These are phyloP conservation scores for Staurois parvus DNA, from an alignment of 2,797 vertebrate species.

Conservation along the genomic window DNA sequence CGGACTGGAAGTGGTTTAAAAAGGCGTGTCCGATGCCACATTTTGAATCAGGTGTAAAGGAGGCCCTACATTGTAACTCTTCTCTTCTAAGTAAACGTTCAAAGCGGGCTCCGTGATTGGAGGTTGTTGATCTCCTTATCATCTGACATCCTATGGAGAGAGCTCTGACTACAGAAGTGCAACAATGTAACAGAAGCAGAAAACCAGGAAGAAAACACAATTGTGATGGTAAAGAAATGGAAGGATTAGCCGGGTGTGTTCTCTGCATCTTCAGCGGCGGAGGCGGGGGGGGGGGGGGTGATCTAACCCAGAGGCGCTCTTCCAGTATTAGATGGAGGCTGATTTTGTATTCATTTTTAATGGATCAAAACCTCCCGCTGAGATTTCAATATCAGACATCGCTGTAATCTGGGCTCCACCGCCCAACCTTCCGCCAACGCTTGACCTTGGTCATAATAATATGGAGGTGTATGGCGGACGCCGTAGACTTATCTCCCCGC, in stretches of 20 bases:
- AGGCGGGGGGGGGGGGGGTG: too few relatives aligned
- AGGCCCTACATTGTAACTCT: too few relatives aligned
- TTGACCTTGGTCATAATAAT: constrained; percentile 77
- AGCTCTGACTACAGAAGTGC: too few relatives aligned
- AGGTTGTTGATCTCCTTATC: too few relatives aligned
- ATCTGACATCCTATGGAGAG: too few relatives aligned
- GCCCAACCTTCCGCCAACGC: constrained; percentile 73
- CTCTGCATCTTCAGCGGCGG: not conserved
- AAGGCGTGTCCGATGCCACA: too few relatives aligned
- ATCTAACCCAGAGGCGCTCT: not conserved
- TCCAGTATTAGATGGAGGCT: constrained; percentile 70
- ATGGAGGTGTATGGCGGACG: constrained; percentile 69
- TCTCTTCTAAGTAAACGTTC: too few relatives aligned
- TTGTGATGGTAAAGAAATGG: not conserved
- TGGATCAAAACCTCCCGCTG: constrained; percentile 77
- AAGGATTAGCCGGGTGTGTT: not conserved
- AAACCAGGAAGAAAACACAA: not conserved
- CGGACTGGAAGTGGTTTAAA: too few relatives aligned
- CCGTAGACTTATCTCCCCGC: constrained; percentile 62
- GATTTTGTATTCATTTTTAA: constrained; percentile 79
- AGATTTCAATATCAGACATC: constrained; percentile 79
- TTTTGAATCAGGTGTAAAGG: too few relatives aligned
- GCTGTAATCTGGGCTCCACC: constrained; percentile 65
- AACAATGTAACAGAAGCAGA: not conserved
- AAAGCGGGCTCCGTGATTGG: too few relatives aligned